Conservation (phyloP, 2,888 invertebrate species). For the Suillia variegata region DNA sequence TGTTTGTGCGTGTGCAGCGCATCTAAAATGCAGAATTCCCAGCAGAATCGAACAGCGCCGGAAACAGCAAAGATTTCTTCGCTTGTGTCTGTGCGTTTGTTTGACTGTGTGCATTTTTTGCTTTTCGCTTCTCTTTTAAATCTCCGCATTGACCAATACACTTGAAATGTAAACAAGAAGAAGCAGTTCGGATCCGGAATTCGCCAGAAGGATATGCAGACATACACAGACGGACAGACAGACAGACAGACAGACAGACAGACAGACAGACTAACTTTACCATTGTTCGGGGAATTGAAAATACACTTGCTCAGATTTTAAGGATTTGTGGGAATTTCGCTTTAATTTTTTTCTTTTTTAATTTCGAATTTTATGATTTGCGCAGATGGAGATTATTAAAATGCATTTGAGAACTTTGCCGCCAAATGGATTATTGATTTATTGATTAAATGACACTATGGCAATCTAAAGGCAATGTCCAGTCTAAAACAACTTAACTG, state of each 20-base stretch:
- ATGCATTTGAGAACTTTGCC: too few relatives aligned
- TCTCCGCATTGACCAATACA: slow-evolving; percentile 3
- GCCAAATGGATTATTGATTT: too few relatives aligned
- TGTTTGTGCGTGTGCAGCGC: background rate
- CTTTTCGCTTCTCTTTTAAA: background rate
- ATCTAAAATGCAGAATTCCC: slow-evolving; percentile 5
- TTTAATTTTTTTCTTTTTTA: too few relatives aligned
- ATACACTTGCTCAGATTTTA: background rate
- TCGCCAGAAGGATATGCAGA: background rate
- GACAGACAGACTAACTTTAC: background rate
- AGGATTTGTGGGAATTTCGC: too few relatives aligned
- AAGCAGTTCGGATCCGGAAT: too few relatives aligned
- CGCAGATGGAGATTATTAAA: too few relatives aligned
- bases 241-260: background rate
- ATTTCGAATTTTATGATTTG: too few relatives aligned
- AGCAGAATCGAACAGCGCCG: background rate
- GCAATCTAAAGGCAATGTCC: too few relatives aligned
- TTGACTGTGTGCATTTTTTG: background rate
- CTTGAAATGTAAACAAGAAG: background rate
- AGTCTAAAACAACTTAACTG: too few relatives aligned
- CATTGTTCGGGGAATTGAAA: background rate
- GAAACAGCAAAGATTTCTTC: slow-evolving; percentile 2
- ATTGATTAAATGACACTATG: too few relatives aligned
- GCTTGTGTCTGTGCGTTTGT: background rate
- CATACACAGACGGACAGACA: background rate